phyloP scores from a whole-genome alignment of 2,113 vertebrate genomes.

The Rhea americana region DNA sequence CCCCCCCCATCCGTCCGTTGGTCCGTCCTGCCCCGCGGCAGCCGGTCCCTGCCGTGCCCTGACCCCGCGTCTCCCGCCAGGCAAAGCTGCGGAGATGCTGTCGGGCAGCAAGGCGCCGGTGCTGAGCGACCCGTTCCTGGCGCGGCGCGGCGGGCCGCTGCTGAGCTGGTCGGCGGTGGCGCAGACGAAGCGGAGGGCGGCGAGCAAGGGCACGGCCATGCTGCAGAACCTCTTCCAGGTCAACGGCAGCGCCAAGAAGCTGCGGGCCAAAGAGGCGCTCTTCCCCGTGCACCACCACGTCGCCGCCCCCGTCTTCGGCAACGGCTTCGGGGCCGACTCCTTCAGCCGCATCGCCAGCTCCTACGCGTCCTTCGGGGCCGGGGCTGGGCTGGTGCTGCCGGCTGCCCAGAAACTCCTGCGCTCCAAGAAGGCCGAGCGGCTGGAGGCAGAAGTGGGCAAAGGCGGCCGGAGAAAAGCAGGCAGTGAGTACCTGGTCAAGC shows the following conservation, averaged over 20 bases:
- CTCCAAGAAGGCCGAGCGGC: conserved; percentile 79
- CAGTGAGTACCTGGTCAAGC: conserved; percentile 89
- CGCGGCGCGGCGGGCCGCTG: conserved; percentile 73
- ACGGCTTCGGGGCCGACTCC: conserved; percentile 91
- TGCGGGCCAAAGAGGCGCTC: conserved; percentile 80
- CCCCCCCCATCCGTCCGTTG: not conserved
- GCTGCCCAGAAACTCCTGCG: conserved; percentile 78
- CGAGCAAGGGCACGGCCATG: conserved; percentile 70
- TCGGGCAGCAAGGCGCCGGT: conserved; percentile 81
- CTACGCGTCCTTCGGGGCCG: conserved; percentile 84
- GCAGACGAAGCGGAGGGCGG: conserved; percentile 81
- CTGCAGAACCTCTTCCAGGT: conserved; percentile 88
- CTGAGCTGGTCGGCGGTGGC: conserved; percentile 84
- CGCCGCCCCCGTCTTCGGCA: conserved; percentile 87
- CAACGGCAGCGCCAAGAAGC: conserved; percentile 83
- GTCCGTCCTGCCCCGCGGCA: fast-evolving
- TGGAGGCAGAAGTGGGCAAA: conserved; percentile 74
- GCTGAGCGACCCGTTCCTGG: conserved; percentile 75
- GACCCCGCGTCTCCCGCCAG: conserved; percentile 43
- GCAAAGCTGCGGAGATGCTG: conserved; percentile 82
- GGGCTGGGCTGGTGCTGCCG: conserved; percentile 75
- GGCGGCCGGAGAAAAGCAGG: conserved; percentile 77
- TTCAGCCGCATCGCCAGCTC: conserved; percentile 95
- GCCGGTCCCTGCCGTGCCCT: fast-evolving
- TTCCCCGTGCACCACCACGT: conserved; percentile 76